These are phyloP conservation scores for Fringilla coelebs DNA, from an alignment of 2,797 vertebrate genomes.

Conservation along the genomic window DNA sequence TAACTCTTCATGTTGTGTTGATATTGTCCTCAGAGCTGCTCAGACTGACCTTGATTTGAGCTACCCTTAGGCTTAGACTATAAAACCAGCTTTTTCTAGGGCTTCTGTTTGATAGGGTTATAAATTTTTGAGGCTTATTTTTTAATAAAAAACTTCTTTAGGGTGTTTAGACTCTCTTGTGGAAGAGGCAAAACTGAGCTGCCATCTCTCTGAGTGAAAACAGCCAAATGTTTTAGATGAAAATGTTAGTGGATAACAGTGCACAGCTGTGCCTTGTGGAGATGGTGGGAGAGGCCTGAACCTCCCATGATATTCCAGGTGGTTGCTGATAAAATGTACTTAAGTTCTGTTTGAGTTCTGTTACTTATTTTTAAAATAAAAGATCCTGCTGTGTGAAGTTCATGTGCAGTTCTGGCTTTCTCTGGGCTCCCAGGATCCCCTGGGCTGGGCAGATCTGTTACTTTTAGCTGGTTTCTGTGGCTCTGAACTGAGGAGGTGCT, in stretches of 20 bases:
- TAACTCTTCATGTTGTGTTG: neutral
- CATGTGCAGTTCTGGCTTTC: neutral
- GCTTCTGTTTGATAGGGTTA: neutral
- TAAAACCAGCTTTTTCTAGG: neutral
- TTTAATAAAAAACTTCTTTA: neutral
- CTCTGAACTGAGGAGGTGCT: neutral
- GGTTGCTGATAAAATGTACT: neutral
- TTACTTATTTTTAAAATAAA: constrained; percentile 67
- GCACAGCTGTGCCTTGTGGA: neutral
- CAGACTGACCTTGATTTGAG: neutral
- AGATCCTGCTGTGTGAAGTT: constrained; percentile 33
- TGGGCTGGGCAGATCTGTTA: neutral
- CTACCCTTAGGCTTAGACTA: neutral
- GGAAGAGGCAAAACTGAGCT: neutral
- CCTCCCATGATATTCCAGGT: neutral
- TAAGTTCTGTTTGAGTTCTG: constrained; percentile 3
- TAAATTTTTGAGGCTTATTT: neutral
- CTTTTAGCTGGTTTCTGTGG: neutral
- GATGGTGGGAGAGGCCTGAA: neutral
- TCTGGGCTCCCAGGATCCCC: neutral
- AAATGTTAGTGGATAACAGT: neutral
- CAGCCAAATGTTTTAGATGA: neutral
- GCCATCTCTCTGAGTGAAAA: neutral
- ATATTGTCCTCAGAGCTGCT: neutral
- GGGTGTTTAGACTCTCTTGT: neutral